Conservation (phyloP, 1,140 invertebrate genomes). For the Rhagoletis pomonella region DNA sequence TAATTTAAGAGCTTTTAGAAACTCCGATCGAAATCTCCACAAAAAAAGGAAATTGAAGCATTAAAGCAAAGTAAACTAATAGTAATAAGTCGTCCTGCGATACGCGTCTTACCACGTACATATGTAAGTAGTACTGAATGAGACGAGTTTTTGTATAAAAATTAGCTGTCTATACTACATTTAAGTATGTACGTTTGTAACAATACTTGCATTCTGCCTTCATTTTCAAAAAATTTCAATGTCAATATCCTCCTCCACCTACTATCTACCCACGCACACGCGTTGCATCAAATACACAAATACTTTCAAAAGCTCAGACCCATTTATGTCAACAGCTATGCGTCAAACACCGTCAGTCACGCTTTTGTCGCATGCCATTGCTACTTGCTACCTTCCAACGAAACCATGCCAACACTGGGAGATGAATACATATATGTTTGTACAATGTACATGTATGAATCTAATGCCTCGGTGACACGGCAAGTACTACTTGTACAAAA, state of each 20-base stretch:
- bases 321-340: neutral
- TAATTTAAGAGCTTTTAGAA: too few species aligned
- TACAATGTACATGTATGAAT: too few species aligned
- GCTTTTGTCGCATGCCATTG: neutral
- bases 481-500: slow-evolving; percentile 16
- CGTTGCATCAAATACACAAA: neutral
- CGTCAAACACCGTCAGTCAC: neutral
- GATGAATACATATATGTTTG: neutral
- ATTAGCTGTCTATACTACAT: too few species aligned
- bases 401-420: neutral
- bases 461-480: slow-evolving; percentile 6
- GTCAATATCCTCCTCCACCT: neutral
- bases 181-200: too few species aligned
- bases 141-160: too few species aligned
- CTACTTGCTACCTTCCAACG: neutral
- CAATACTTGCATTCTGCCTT: too few species aligned
- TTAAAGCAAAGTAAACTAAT: too few species aligned
- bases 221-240: neutral
- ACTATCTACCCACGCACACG: neutral
- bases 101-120: too few species aligned
- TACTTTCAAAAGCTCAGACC: neutral
- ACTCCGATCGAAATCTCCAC: too few species aligned
- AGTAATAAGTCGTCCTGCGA: too few species aligned
- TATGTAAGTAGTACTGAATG: too few species aligned
- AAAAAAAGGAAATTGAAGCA: too few species aligned